A percentile compares a stretch with the other conserved stretches of the same genome.
phyloP scores from a whole-genome alignment of 2,113 vertebrate genomes.

The Microcebus lehilahytsara region DNA sequence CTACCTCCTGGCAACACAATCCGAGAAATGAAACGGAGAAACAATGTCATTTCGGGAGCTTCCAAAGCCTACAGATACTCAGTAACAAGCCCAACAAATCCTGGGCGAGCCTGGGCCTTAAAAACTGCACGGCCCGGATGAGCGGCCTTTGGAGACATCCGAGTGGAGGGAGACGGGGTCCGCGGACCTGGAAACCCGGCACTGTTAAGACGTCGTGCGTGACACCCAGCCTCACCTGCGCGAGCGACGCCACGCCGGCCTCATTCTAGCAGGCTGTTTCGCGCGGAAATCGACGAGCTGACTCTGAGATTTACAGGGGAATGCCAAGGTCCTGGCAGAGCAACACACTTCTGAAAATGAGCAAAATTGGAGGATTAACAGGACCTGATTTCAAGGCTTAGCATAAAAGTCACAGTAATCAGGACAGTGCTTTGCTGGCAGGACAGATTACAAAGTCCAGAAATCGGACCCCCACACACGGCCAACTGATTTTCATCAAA shows the following conservation, averaged over 20 bases:
- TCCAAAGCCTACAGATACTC: background rate
- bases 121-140: fast-evolving
- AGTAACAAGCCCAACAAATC: background rate
- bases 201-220: fast-evolving
- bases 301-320: background rate
- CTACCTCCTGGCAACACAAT: background rate
- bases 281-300: background rate
- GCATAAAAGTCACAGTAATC: conserved; percentile 26
- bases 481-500: conserved; percentile 64
- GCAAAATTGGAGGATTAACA: conserved; percentile 55
- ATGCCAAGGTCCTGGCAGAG: background rate
- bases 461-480: background rate
- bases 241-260: fast-evolving
- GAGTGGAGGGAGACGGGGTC: fast-evolving
- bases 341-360: conserved; percentile 47
- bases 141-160: background rate
- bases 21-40: background rate
- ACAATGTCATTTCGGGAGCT: background rate
- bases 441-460: conserved; percentile 34
- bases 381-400: conserved; percentile 63
- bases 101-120: fast-evolving
- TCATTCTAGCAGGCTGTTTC: background rate
- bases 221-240: background rate
- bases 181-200: fast-evolving
- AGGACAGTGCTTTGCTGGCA: background rate